Percentiles rank a stretch among this genome's conserved stretches.
These are phyloP conservation scores for Thereva unica DNA, from an alignment of 2,888 invertebrate genomes.

Conservation along the genomic window DNA sequence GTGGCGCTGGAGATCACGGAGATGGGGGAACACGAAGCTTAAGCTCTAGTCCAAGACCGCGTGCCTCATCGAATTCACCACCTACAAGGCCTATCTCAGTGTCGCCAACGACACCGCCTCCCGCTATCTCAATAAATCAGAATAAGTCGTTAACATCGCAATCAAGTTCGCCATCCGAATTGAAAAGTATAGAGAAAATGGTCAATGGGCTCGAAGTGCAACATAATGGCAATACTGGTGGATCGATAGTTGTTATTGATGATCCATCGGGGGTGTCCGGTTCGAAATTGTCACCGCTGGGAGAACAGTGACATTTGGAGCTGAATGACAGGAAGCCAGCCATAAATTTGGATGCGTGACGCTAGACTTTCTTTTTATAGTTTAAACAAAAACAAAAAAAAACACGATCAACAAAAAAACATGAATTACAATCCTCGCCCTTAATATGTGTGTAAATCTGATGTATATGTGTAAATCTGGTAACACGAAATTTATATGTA, in stretches of 20 bases:
- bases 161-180: slow-evolving; percentile 65
- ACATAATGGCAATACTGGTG: slow-evolving; percentile 58
- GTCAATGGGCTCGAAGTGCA: slow-evolving; percentile 93
- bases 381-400: too few relatives aligned
- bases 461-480: slow-evolving; percentile 23
- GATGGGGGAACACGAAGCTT: slow-evolving; percentile 56
- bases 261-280: slow-evolving; percentile 42
- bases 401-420: too few relatives aligned
- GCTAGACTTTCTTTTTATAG: slow-evolving; percentile 16
- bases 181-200: slow-evolving; percentile 97
- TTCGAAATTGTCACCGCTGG: slow-evolving; percentile 38
- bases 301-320: slow-evolving; percentile 58
- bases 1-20: slow-evolving; percentile 45
- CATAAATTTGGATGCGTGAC: slow-evolving; percentile 39
- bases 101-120: slow-evolving; percentile 62
- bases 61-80: slow-evolving; percentile 57
- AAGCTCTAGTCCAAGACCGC: slow-evolving; percentile 56
- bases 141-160: slow-evolving; percentile 55
- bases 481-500: slow-evolving; percentile 25
- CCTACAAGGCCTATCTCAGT: slow-evolving; percentile 60
- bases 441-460: not conserved
- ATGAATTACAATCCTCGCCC: slow-evolving; percentile 30
- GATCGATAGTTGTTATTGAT: slow-evolving; percentile 39
- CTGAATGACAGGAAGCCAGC: slow-evolving; percentile 30
- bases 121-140: slow-evolving; percentile 57